These are phyloP conservation scores for Lichenostomus cassidix DNA, from an alignment of 2,113 vertebrate genomes.

Conservation along the genomic window DNA sequence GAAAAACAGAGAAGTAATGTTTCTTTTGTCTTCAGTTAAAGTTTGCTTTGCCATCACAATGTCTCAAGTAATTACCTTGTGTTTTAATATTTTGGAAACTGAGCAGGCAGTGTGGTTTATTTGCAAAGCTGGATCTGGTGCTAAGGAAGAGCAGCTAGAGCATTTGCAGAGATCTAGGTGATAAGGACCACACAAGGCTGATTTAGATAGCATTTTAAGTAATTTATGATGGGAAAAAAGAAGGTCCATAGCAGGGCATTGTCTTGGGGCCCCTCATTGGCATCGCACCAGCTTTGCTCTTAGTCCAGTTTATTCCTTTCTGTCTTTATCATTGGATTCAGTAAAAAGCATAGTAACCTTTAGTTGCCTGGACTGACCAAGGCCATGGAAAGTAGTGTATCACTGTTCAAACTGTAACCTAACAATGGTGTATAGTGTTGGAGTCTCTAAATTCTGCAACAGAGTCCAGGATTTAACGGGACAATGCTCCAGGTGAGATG, in stretches of 20 bases:
- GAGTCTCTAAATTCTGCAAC: not conserved
- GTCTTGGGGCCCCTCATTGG: not conserved
- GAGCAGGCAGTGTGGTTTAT: not conserved
- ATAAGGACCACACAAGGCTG: not conserved
- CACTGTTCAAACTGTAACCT: not conserved
- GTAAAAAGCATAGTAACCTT: not conserved
- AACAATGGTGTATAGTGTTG: not conserved
- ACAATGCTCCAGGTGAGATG: not conserved
- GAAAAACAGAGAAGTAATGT: constrained; percentile 3
- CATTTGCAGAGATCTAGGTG: not conserved
- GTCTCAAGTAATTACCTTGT: constrained; percentile 15
- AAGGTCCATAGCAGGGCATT: not conserved
- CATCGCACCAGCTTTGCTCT: not conserved
- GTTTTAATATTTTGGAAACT: not conserved
- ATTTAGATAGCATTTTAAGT: not conserved
- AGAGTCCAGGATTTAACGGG: not conserved
- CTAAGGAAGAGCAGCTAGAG: not conserved
- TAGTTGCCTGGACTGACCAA: not conserved
- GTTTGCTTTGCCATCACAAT: not conserved
- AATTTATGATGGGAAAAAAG: not conserved
- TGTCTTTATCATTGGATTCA: not conserved
- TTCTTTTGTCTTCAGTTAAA: constrained; percentile 12
- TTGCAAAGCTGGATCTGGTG: not conserved
- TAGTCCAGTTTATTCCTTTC: not conserved
- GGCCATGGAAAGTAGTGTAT: not conserved